phyloP scores from a whole-genome alignment of 2,113 vertebrate species.

The Nymphicus hollandicus region DNA sequence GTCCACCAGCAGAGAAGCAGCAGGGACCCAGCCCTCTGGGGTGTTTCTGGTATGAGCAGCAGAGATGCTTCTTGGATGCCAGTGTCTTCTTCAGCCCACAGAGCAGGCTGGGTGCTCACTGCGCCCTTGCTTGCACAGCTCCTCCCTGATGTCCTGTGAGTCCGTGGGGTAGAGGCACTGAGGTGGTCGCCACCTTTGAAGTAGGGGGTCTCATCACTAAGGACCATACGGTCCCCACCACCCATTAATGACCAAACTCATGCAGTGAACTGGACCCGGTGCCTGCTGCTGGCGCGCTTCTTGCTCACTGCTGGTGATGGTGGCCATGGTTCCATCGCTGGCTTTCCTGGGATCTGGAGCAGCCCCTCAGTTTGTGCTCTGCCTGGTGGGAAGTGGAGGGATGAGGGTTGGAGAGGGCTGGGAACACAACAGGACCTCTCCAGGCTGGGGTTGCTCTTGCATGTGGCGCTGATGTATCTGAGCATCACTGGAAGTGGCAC shows the following conservation, averaged over 20 bases:
- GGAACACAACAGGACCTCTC: background rate
- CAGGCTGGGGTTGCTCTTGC: background rate
- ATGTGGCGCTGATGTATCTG: background rate
- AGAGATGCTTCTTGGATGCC: background rate
- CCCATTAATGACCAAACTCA: background rate
- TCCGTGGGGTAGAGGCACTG: accelerated
- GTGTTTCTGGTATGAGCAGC: background rate
- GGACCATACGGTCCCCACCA: background rate
- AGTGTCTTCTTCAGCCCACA: background rate
- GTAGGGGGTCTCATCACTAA: background rate
- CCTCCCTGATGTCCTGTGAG: background rate
- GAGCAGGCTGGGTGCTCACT: background rate
- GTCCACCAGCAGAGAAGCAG: background rate
- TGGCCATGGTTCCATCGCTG: accelerated
- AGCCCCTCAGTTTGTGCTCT: background rate
- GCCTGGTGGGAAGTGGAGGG: background rate
- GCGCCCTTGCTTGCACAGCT: background rate
- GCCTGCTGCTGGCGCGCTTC: accelerated
- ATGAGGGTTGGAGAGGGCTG: background rate
- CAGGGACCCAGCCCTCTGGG: accelerated
- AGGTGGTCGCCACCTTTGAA: background rate
- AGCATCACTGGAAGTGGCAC: background rate
- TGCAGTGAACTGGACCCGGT: accelerated
- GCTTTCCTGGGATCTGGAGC: background rate
- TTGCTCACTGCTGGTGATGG: accelerated